Evolutionary conservation across 2,888 invertebrate genomes (phyloP), one percentile per base, ranked within the genome.

Genomic region (Latrodectus elegans): DNA sequence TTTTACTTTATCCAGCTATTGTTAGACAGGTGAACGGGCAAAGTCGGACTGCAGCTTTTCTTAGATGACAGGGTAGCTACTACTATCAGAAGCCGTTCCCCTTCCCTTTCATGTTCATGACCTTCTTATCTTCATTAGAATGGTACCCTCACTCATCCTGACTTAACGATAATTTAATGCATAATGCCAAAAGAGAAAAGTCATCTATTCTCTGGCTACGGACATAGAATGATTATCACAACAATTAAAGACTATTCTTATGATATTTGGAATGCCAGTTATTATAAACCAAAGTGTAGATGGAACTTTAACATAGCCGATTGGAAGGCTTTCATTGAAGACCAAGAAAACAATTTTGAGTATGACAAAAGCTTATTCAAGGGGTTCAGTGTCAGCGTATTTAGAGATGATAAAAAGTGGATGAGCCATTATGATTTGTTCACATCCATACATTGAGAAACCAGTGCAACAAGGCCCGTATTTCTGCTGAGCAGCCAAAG

Each of bases 51-150:
- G 22, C 22, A 1, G 22, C 22, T 1, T 22, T 22, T 22, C 22
- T 22, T 22, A 22, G 22, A 1, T 22, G 22, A 0, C 22, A 22
- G 22, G 0, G 22, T 22, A 22, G 22, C 22, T 22, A 22, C 22
- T 22, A 22, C 22, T 1, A 22, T 1, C 22, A 22, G 22, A 22
- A 22, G 22, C 22, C 22, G 22, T 22, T 1, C 22, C 22, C 22
- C 22, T 22, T 22, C 22, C 22, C 22, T 1, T 22, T 22, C 22
- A 22, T 22, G 22, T 22, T 22, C 22, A 4, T 38, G 2, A 26
- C 73, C 80, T 73, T 65, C 65, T 10, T 80, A 60, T 38, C 12
- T 73, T 14, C 65, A 72, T 26, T 81, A 73, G 52, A 73, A 81
- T 15, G 26, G 52, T 12, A 81, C 11, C 60, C 65, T 52, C 49